Conservation (phyloP, 2,888 invertebrate genomes). For the Diloba caeruleocephala region DNA sequence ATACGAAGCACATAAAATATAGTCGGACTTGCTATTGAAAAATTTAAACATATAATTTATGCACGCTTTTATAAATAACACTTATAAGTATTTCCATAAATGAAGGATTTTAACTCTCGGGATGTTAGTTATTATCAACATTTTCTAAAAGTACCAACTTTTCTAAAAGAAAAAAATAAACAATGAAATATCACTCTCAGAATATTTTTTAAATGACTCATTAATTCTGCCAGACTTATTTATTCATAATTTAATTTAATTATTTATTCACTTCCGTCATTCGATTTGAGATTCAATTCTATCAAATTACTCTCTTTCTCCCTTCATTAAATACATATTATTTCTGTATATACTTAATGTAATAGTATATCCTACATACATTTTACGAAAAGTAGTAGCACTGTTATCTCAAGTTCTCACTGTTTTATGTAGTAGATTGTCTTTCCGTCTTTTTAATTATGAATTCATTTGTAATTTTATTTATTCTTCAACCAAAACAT, state of each 20-base stretch:
- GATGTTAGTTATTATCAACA: too few species aligned
- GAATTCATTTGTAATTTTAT: conserved; percentile 14
- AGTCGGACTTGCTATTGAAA: too few species aligned
- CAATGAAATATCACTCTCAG: too few species aligned
- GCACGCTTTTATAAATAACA: conserved; percentile 48
- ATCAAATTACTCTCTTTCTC: neutral
- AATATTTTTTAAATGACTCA: too few species aligned
- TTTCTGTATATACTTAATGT: conserved; percentile 33
- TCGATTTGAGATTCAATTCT: too few species aligned
- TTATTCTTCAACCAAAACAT: conserved; percentile 13
- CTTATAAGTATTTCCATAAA: conserved; percentile 11
- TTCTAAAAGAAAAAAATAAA: too few species aligned
- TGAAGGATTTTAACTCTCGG: neutral
- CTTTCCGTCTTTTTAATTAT: conserved; percentile 21
- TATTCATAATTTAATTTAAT: too few species aligned
- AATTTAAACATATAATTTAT: conserved; percentile 31
- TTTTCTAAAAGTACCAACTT: too few species aligned
- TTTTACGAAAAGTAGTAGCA: conserved; percentile 48
- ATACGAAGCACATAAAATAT: too few species aligned
- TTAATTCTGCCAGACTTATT: too few species aligned
- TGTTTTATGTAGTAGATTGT: conserved; percentile 56
- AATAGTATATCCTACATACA: conserved; percentile 10
- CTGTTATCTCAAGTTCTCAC: conserved; percentile 58
- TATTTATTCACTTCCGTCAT: too few species aligned
- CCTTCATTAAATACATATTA: too few species aligned